phyloP scores from a whole-genome alignment of 2,113 vertebrate genomes.

The Barnardius zonarius region DNA sequence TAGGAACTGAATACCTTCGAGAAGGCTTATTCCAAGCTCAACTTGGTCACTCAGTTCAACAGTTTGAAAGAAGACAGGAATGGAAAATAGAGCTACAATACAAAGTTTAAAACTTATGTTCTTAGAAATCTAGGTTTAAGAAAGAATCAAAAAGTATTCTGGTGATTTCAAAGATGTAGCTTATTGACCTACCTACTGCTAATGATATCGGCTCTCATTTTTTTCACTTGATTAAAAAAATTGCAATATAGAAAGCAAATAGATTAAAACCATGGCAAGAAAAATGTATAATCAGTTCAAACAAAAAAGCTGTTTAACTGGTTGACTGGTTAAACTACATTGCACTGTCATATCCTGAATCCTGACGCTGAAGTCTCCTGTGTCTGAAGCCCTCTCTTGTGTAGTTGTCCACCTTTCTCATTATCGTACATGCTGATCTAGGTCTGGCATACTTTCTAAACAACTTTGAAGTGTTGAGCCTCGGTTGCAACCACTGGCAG shows the following conservation, averaged over 20 bases:
- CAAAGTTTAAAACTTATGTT: not conserved
- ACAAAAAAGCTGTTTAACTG: not conserved
- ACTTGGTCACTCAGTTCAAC: not conserved
- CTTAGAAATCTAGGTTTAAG: not conserved
- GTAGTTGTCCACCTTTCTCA: not conserved
- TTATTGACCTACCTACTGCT: not conserved
- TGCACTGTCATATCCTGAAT: not conserved
- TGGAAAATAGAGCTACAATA: not conserved
- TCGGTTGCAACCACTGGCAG: not conserved
- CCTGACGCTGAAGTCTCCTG: not conserved
- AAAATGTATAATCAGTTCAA: not conserved
- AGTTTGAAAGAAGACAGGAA: not conserved
- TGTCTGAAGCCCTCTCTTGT: not conserved
- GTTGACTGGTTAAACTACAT: not conserved
- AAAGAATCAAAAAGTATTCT: not conserved
- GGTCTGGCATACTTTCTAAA: not conserved
- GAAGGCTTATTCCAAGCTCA: not conserved
- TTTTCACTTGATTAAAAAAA: not conserved
- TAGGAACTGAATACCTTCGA: not conserved
- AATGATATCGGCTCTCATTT: not conserved
- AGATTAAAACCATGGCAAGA: not conserved
- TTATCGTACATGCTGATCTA: not conserved
- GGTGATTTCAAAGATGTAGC: not conserved
- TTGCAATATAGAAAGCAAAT: not conserved
- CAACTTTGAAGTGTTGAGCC: not conserved